Conservation (phyloP, 2,888 invertebrate species). For the Xestia c-nigrum region DNA sequence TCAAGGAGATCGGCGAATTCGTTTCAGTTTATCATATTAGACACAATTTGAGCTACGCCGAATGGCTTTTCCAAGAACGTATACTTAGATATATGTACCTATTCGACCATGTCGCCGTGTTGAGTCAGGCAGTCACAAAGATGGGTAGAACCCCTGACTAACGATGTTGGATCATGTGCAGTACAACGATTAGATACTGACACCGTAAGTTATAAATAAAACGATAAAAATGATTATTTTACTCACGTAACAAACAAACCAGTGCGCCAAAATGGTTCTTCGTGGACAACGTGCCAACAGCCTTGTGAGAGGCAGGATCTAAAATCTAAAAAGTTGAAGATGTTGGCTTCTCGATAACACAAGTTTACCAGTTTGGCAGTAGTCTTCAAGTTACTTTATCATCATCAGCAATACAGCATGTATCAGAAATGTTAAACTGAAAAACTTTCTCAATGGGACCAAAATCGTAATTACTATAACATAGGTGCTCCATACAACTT, state of each 20-base stretch:
- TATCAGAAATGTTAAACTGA: neutral
- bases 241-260: conserved; percentile 82
- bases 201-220: neutral
- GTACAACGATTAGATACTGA: neutral
- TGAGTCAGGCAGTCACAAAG: neutral
- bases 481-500: no score
- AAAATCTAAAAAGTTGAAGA: conserved; percentile 71
- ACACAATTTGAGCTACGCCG: neutral
- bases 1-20: neutral
- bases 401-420: neutral
- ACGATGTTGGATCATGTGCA: neutral
- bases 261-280: conserved; percentile 80
- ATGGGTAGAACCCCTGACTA: neutral
- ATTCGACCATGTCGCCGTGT: neutral
- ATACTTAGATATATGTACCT: neutral
- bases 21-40: neutral
- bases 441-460: neutral
- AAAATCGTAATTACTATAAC: neutral
- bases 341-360: neutral
- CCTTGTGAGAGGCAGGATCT: conserved; percentile 73
- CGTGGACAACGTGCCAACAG: conserved; percentile 68
- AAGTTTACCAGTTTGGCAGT: neutral
- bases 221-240: neutral
- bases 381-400: neutral
- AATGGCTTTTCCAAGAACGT: neutral